A percentile compares a stretch with the other conserved stretches of the same genome.
phyloP scores from a whole-genome alignment of 1,140 invertebrate species.

The Rhizoglyphus robini region DNA sequence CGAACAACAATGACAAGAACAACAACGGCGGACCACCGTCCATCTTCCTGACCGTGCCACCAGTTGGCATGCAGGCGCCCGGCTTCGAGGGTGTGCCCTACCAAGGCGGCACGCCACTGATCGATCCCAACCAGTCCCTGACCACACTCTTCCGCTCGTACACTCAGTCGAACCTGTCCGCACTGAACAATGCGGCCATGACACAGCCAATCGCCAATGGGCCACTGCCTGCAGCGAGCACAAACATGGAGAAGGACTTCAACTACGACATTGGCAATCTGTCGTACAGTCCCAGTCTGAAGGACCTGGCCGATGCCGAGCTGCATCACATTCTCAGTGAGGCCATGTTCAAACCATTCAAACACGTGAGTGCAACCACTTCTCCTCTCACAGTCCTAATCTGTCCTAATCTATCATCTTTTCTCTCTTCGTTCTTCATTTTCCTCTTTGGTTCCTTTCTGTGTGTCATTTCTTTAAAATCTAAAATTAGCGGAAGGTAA shows the following conservation, averaged over 20 bases:
- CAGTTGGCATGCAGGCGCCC: slow-evolving; percentile 43
- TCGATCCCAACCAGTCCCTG: slow-evolving; percentile 54
- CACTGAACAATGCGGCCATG: not conserved
- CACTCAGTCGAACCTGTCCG: slow-evolving; percentile 34
- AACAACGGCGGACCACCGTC: not conserved
- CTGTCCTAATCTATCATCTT: no score
- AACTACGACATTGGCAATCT: slow-evolving; percentile 84
- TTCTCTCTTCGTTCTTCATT: slow-evolving; percentile 2
- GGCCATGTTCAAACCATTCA: slow-evolving; percentile 72
- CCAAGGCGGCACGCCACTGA: slow-evolving; percentile 38
- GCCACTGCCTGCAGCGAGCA: not conserved
- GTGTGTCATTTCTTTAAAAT: slow-evolving; percentile 13
- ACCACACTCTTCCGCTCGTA: slow-evolving; percentile 74
- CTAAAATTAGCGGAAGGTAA: no score
- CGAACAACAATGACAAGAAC: not conserved
- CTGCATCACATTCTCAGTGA: slow-evolving; percentile 84
- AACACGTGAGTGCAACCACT: slow-evolving; percentile 58
- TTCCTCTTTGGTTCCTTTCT: not conserved
- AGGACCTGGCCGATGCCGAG: slow-evolving; percentile 75
- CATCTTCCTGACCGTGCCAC: slow-evolving; percentile 4
- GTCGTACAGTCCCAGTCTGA: slow-evolving; percentile 77
- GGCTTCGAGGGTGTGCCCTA: not conserved
- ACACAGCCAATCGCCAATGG: not conserved
- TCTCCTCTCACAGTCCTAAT: no score
- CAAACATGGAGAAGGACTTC: slow-evolving; percentile 39